A percentile compares a stretch with the other conserved stretches of the same genome.
Evolutionary conservation across 2,797 vertebrate species (phyloP).

Genomic region (Nyctibius grandis): DNA sequence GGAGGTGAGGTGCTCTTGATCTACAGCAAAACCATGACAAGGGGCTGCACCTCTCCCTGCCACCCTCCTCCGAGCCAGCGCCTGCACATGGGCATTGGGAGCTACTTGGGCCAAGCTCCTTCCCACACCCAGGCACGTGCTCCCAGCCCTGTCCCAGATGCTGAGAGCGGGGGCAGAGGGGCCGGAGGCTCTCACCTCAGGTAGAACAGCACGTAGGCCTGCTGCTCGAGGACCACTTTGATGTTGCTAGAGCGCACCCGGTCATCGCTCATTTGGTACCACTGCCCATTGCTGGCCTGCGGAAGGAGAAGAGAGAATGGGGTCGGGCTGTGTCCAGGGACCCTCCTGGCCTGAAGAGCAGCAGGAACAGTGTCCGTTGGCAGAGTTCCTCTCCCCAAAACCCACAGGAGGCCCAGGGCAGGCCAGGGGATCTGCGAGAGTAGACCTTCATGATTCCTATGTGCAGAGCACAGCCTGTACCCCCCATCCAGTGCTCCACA

Average conservation of each 20-base stretch:
- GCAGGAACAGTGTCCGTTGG: too few relatives aligned
- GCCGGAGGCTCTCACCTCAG: conserved; percentile 77
- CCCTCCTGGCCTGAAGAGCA: background rate
- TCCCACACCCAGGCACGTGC: rapidly evolving
- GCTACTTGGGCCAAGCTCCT: background rate
- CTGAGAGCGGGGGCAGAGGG: background rate
- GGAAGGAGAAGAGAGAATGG: rapidly evolving
- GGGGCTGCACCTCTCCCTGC: background rate
- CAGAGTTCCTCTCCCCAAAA: too few relatives aligned
- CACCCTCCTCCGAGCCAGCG: background rate
- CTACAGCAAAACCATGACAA: background rate
- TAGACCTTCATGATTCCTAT: background rate
- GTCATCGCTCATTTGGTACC: conserved; percentile 98
- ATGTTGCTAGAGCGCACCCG: conserved; percentile 92
- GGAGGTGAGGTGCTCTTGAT: background rate
- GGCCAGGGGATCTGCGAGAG: background rate
- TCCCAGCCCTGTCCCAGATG: background rate
- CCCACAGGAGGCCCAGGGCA: background rate
- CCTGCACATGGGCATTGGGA: too few relatives aligned
- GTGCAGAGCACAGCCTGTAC: background rate
- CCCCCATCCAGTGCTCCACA: background rate
- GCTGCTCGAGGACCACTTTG: conserved; percentile 96
- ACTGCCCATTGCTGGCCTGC: conserved; percentile 93
- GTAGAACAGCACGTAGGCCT: conserved; percentile 96
- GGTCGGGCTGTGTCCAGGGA: too few relatives aligned